phyloP scores from a whole-genome alignment of 2,797 vertebrate genomes.

The Tapirus indicus region DNA sequence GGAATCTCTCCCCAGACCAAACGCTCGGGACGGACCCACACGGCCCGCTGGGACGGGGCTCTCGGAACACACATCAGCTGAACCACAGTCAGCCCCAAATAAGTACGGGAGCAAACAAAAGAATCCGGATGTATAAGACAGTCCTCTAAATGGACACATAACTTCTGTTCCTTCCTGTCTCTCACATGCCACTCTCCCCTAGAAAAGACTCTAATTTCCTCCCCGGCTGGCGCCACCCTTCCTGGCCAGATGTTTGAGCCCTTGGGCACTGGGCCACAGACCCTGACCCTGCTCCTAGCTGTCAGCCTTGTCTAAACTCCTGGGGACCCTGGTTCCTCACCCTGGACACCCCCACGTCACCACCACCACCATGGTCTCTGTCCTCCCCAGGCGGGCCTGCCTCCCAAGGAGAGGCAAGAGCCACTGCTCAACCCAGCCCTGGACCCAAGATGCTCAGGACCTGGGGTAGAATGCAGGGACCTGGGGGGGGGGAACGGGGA shows the following conservation, averaged over 20 bases:
- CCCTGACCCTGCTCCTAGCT: background rate
- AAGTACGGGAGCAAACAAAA: fast-evolving
- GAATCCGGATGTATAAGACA: background rate
- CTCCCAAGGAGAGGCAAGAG: too few relatives aligned
- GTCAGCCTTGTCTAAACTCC: background rate
- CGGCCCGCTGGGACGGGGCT: background rate
- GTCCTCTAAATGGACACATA: background rate
- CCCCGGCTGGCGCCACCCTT: conserved; percentile 6
- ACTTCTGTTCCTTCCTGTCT: background rate
- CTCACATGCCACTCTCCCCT: background rate
- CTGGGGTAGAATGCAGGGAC: too few relatives aligned
- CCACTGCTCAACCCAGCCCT: too few relatives aligned
- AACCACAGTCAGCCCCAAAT: background rate
- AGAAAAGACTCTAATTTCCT: background rate
- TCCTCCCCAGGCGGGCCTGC: background rate
- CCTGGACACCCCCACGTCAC: too few relatives aligned
- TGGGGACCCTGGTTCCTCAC: background rate
- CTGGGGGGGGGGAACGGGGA: too few relatives aligned
- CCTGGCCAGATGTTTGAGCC: conserved; percentile 49
- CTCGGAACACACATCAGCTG: background rate
- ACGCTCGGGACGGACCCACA: background rate
- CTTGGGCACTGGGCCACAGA: background rate
- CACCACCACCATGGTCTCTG: background rate
- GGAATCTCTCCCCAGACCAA: conserved; percentile 18
- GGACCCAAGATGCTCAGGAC: too few relatives aligned